Conservation (phyloP, 2,797 vertebrate genomes). For the Sternarchorhynchus goeldii region DNA sequence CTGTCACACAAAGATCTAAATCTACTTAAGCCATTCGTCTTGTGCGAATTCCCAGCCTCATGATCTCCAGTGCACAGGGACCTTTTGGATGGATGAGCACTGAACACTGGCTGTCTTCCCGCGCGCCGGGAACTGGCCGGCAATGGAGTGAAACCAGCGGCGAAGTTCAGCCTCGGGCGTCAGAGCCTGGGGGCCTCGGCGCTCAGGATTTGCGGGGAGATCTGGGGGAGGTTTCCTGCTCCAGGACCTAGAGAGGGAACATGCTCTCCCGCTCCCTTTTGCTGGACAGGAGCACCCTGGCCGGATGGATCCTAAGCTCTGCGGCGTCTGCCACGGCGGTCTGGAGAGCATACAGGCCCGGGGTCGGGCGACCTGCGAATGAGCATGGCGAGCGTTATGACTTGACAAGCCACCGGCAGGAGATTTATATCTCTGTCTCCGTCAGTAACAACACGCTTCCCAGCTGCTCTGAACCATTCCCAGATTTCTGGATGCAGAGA, state of each 20-base stretch:
- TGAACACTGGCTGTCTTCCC: constrained; percentile 27
- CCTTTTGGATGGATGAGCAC: constrained; percentile 25
- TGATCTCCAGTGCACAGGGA: constrained; percentile 2
- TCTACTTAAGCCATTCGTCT: not conserved
- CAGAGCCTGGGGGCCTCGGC: constrained; percentile 51
- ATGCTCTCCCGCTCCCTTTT: constrained; percentile 64
- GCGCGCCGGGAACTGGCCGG: constrained; percentile 29
- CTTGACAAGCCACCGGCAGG: constrained; percentile 46
- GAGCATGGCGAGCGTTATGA: constrained; percentile 46
- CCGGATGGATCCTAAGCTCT: constrained; percentile 65
- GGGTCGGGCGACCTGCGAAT: constrained; percentile 35
- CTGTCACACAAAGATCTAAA: constrained; percentile 6
- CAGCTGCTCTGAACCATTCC: constrained; percentile 25
- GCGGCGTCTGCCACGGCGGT: constrained; percentile 29
- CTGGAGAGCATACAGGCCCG: constrained; percentile 9
- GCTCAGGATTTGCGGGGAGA: constrained; percentile 45
- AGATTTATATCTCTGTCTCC: constrained; percentile 48
- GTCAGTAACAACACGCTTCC: constrained; percentile 43
- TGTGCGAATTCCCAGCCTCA: constrained; percentile 10
- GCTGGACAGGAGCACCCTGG: constrained; percentile 37
- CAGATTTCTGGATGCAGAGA: constrained; percentile 12
- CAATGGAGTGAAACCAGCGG: constrained; percentile 55
- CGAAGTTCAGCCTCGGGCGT: constrained; percentile 53
- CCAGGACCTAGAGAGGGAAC: constrained; percentile 69
- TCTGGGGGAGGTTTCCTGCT: constrained; percentile 79